Conservation (phyloP, 2,113 vertebrate genomes). For the Platycercus adscitus region DNA sequence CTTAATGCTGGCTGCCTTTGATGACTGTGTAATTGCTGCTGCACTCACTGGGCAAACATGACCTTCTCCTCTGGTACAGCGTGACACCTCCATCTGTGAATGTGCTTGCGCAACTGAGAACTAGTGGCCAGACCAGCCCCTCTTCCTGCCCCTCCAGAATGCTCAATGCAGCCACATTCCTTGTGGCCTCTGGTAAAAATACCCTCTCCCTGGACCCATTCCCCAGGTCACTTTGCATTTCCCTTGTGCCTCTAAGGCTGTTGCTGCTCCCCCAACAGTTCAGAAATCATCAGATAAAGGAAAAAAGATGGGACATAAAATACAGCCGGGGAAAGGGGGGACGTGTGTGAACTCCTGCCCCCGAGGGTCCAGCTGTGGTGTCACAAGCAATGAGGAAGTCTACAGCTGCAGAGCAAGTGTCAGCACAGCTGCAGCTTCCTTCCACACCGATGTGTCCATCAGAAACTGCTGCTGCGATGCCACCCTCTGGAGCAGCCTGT, state of each 20-base stretch:
- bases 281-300: neutral
- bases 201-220: neutral
- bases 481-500: neutral
- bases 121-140: neutral
- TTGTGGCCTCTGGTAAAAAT: fast-evolving
- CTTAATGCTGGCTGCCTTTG: neutral
- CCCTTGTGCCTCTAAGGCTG: neutral
- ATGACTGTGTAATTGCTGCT: neutral
- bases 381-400: neutral
- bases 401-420: no score
- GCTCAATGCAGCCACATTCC: neutral
- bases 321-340: neutral
- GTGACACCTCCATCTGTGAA: neutral
- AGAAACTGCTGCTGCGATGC: neutral
- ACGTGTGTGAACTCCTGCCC: neutral
- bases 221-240: neutral
- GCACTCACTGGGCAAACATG: neutral
- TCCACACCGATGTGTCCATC: neutral
- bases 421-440: neutral
- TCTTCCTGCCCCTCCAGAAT: neutral
- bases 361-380: neutral
- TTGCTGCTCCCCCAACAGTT: neutral
- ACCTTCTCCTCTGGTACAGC: neutral
- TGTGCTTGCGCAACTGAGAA: neutral
- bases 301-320: neutral